Conservation (phyloP, 2,797 vertebrate genomes). For the Myotis daubentonii region DNA sequence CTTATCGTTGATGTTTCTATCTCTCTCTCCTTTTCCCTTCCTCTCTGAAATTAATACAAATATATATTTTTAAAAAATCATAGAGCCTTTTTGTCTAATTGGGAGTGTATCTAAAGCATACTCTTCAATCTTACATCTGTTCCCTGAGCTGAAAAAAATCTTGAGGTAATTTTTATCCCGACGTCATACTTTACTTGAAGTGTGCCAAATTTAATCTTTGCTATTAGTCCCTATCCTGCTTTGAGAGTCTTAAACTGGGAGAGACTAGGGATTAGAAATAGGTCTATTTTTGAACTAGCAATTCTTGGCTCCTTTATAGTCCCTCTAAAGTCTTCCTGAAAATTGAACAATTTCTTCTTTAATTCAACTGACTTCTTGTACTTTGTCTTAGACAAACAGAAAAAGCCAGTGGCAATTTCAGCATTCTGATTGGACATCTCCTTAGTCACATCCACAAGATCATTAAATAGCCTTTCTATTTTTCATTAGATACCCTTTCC, state of each 20-base stretch:
- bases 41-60: too few species aligned
- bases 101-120: not conserved
- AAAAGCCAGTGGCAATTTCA: not conserved
- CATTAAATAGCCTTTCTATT: not conserved
- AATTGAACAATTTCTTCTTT: not conserved
- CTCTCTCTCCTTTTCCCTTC: too few species aligned
- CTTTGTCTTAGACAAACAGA: not conserved
- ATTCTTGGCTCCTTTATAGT: not conserved
- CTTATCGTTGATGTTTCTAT: too few species aligned
- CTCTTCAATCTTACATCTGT: not conserved
- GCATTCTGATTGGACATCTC: not conserved
- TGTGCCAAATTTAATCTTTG: not conserved
- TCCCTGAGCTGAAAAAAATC: not conserved
- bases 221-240: not conserved
- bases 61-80: not conserved
- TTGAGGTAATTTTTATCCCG: slow-evolving; percentile 23
- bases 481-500: not conserved
- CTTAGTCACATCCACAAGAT: not conserved
- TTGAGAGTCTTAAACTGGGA: slow-evolving; percentile 12
- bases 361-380: not conserved
- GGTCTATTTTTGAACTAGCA: slow-evolving; percentile 27
- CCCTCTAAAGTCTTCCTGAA: not conserved
- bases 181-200: slow-evolving; percentile 7
- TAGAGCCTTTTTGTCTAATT: not conserved
- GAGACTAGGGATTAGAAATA: slow-evolving; percentile 6